Base-by-base conservation (phyloP, 2,797 vertebrate species). In the Rhodeus uyekii region DNA sequence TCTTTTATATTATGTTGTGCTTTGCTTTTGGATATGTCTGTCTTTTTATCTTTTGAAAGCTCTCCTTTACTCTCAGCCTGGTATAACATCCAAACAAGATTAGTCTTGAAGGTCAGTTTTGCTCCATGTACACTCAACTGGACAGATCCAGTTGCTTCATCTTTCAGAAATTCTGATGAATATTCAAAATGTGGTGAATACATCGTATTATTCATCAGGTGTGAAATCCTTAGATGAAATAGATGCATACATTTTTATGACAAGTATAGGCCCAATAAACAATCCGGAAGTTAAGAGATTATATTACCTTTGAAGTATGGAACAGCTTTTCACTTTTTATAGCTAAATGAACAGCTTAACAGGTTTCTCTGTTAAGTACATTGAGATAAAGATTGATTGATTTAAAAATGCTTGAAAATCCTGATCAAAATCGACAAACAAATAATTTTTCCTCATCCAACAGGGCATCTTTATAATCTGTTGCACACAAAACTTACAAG, bases 81-180 rank as follows among this genome's bases (percentile, higher is more conserved):
- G 55, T 9, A 75, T 50, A 53, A 55, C 8, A 1, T 75, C n/a
- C 16, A 75, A 55, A 19, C 14, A 24, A 60, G 7, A 3, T 55
- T 36, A 10, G 7, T 55, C 22, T 5, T 65, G 14, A 24, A 4
- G 8, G 5, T 24, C 48, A 16, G 7, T 19, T 75, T 74, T 86
- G 80, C 71, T 58, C 39, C 55, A 63, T 63, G 4, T 48, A 88
- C 69, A 81, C 69, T 39, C 53, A 55, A n/a, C n/a, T n/a, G 22
- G 60, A 65, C 29, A 55, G 61, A 13, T 58, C 83, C 68, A 75
- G 8, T 8, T 60, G n/a, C 60, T 60, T 42, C 1, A 18, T 2
- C n/a, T 1, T 18, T 3, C 53, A 42, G 53, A n/a, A 58, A 27
- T 58, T 5, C 2, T 42, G 72, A 58, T 1, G 8, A 4, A 29